Evolutionary conservation across 2,113 vertebrate genomes (phyloP).

Genomic region (Craseonycteris thonglongyai): DNA sequence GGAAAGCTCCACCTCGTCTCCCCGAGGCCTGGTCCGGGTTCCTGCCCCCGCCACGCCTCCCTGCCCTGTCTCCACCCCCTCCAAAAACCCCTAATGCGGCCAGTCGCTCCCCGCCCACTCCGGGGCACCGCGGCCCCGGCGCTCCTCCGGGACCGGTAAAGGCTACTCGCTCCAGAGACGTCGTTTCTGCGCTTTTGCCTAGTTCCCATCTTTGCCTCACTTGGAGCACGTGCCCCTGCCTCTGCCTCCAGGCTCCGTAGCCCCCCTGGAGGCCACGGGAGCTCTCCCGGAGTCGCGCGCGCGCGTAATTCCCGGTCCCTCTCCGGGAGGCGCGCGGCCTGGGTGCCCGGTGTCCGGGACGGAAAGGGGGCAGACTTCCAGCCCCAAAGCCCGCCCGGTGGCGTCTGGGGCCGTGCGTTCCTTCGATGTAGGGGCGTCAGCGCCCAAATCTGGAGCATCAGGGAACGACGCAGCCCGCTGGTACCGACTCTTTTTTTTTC

Average conservation of each 20-base stretch:
- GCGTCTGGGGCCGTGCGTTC: not conserved
- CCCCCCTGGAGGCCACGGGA: not conserved
- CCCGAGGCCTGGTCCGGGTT: too few species aligned
- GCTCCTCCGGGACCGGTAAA: not conserved
- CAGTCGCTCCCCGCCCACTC: accelerated
- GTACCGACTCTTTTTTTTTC: not conserved
- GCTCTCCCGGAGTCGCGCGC: not conserved
- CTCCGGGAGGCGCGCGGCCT: not conserved
- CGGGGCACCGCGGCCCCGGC: not conserved
- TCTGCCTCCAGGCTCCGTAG: not conserved
- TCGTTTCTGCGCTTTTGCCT: not conserved
- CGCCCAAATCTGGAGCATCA: not conserved
- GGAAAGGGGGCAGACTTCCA: not conserved
- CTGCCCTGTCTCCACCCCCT: too few species aligned
- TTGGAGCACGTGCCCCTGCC: not conserved
- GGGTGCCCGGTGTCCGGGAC: not conserved
- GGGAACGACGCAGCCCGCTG: not conserved
- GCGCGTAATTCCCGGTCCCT: not conserved
- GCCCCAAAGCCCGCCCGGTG: not conserved
- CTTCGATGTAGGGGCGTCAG: not conserved
- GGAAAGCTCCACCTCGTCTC: too few species aligned
- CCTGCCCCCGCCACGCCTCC: not conserved
- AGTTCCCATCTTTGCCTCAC: not conserved
- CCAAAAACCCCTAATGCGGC: accelerated
- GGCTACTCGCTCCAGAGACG: not conserved